Percentiles rank a stretch among this genome's conserved stretches.
Conservation (phyloP, 2,888 invertebrate species). For the Eupithecia inturbata region DNA sequence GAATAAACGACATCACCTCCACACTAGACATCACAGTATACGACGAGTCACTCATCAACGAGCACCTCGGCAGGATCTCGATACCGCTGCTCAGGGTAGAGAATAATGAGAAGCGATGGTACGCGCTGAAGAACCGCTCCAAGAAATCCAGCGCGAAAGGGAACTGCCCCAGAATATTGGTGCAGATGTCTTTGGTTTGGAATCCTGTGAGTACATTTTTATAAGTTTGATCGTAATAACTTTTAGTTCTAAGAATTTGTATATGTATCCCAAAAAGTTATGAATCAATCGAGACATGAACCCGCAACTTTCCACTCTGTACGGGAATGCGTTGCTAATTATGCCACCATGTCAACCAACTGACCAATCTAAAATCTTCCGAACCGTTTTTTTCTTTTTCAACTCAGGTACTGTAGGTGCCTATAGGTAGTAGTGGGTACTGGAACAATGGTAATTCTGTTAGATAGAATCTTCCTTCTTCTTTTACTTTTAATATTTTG, state of each 20-base stretch:
- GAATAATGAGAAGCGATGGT: slow-evolving; percentile 76
- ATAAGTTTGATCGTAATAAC: not conserved
- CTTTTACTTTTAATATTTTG: too few relatives aligned
- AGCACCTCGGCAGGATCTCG: slow-evolving; percentile 71
- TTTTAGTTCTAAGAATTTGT: not conserved
- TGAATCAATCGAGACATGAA: not conserved
- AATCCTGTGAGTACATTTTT: slow-evolving; percentile 69
- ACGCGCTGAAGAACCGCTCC: slow-evolving; percentile 70
- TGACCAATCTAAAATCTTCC: too few relatives aligned
- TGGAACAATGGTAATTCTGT: too few relatives aligned
- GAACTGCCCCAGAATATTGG: slow-evolving; percentile 69
- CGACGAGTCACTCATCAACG: slow-evolving; percentile 72
- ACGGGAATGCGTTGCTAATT: not conserved
- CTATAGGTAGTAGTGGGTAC: too few relatives aligned
- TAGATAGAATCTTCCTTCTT: too few relatives aligned
- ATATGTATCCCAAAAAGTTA: not conserved
- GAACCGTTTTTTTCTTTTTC: too few relatives aligned
- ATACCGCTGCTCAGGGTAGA: slow-evolving; percentile 72
- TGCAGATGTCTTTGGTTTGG: slow-evolving; percentile 78
- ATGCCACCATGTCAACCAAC: not conserved
- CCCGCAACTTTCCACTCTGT: not conserved
- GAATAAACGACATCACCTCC: slow-evolving; percentile 73
- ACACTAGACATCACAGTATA: slow-evolving; percentile 71
- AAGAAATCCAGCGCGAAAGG: slow-evolving; percentile 68
- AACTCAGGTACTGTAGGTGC: too few relatives aligned